A percentile compares a stretch with the other conserved stretches of the same genome.
phyloP scores from a whole-genome alignment of 2,113 vertebrate species.

The Coturnix japonica region DNA sequence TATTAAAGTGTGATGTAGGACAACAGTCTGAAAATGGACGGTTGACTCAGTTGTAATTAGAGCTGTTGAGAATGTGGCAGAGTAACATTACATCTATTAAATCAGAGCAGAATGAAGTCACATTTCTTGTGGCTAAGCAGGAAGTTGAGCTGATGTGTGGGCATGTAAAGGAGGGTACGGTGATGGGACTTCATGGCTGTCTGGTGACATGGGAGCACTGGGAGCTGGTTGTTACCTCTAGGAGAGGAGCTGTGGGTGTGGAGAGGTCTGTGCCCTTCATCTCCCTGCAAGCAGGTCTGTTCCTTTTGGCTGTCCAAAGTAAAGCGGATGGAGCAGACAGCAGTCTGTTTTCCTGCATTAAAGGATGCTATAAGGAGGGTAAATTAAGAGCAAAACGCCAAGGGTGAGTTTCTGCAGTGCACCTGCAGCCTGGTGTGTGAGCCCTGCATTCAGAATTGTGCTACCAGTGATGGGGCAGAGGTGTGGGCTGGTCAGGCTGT shows the following conservation, averaged over 20 bases:
- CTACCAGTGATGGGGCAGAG: neutral
- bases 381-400: neutral
- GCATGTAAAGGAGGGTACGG: neutral
- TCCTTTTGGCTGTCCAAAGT: neutral
- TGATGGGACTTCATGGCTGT: neutral
- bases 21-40: neutral
- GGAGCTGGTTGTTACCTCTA: neutral
- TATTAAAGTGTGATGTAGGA: neutral
- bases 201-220: neutral
- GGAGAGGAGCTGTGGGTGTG: fast-evolving
- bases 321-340: neutral
- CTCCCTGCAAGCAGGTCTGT: fast-evolving
- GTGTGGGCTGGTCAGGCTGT: neutral
- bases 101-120: conserved; percentile 35
- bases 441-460: neutral
- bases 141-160: neutral
- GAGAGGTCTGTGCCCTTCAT: neutral
- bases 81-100: neutral
- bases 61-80: neutral
- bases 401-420: neutral
- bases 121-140: conserved; percentile 25
- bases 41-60: conserved; percentile 31
- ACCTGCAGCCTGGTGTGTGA: neutral
- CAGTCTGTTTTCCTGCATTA: neutral
- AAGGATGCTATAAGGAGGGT: neutral